These are phyloP conservation scores for Gonatopus flavifemur DNA, from an alignment of 1,140 invertebrate genomes.

Conservation along the genomic window DNA sequence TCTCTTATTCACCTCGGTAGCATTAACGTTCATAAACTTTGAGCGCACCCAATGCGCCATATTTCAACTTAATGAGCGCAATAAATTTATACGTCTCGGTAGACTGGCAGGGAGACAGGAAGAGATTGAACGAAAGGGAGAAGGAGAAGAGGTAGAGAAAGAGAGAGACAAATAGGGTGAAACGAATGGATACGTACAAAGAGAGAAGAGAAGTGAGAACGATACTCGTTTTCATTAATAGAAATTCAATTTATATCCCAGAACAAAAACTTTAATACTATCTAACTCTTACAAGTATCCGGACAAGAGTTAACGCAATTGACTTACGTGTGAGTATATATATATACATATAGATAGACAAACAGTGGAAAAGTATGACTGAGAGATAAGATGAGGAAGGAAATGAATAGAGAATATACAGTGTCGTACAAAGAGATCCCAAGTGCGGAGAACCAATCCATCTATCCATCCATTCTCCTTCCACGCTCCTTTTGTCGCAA, in stretches of 20 bases:
- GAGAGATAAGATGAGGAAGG: too few species aligned
- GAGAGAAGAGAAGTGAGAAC: slow-evolving; percentile 10
- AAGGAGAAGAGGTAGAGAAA: background rate
- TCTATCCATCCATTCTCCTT: too few species aligned
- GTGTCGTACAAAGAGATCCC: too few species aligned
- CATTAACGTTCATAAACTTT: slow-evolving; percentile 48
- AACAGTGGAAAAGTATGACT: too few species aligned
- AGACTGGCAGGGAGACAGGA: slow-evolving; percentile 34
- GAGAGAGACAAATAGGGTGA: slow-evolving; percentile 1
- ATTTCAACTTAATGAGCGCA: slow-evolving; percentile 45
- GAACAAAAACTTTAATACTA: too few species aligned
- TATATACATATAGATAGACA: too few species aligned
- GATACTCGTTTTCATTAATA: slow-evolving; percentile 48
- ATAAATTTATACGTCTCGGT: slow-evolving; percentile 44
- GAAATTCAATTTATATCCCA: slow-evolving; percentile 49
- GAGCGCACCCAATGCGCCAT: slow-evolving; percentile 37
- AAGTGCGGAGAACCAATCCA: too few species aligned
- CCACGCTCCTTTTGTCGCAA: too few species aligned
- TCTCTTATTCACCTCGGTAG: slow-evolving; percentile 30
- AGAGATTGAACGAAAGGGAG: slow-evolving; percentile 27
- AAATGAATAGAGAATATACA: too few species aligned
- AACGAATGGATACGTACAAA: slow-evolving; percentile 1
- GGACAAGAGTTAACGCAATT: too few species aligned
- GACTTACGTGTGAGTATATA: too few species aligned
- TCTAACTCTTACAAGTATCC: too few species aligned